Evolutionary conservation across 2,888 invertebrate species (phyloP).

Genomic region (Caenorhabditis uteleia): DNA sequence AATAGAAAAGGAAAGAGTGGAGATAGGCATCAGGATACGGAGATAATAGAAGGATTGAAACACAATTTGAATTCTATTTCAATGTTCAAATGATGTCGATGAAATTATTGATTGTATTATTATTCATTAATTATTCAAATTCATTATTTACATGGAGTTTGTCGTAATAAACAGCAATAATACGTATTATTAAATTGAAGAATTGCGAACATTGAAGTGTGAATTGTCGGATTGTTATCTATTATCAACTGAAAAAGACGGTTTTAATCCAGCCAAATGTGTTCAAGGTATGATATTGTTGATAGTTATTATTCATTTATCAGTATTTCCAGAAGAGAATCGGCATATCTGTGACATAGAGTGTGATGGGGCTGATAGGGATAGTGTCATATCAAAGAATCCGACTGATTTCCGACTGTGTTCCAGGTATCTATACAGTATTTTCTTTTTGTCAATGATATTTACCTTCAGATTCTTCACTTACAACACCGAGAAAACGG

Average conservation of each 20-base stretch:
- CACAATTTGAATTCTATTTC: too few relatives aligned
- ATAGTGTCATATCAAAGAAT: constrained; percentile 57
- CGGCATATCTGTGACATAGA: constrained; percentile 42
- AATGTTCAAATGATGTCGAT: too few relatives aligned
- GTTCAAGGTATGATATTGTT: background rate
- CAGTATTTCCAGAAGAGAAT: background rate
- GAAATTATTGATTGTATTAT: too few relatives aligned
- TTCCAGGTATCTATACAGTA: constrained; percentile 24
- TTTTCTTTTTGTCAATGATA: background rate
- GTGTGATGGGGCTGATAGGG: constrained; percentile 54
- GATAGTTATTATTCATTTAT: background rate
- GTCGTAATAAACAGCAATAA: too few relatives aligned
- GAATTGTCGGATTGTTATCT: constrained; percentile 3
- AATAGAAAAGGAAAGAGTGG: too few relatives aligned
- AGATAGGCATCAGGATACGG: too few relatives aligned
- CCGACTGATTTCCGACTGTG: constrained; percentile 52
- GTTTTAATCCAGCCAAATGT: constrained; percentile 2
- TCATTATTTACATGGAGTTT: too few relatives aligned
- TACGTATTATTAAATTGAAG: background rate
- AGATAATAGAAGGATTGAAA: too few relatives aligned
- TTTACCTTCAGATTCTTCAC: constrained; percentile 44
- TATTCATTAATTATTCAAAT: too few relatives aligned
- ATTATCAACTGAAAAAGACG: constrained; percentile 6
- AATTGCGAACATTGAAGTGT: constrained; percentile 3
- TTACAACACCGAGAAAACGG: constrained; percentile 45